phyloP scores from a whole-genome alignment of 2,113 vertebrate genomes.

The Ammodytes dubius region DNA sequence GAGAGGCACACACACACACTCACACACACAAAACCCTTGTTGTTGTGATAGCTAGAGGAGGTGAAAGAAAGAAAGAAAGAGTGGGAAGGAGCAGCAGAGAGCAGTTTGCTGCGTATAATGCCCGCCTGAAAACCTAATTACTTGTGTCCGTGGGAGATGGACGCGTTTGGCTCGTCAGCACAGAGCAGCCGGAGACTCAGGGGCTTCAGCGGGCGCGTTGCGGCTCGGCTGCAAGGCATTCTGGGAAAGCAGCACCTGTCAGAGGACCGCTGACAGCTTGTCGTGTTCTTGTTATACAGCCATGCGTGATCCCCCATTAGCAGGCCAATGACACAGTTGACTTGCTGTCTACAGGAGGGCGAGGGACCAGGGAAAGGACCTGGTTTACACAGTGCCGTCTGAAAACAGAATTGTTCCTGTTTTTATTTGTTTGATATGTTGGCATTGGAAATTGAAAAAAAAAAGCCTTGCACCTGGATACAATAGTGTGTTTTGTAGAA shows the following conservation, averaged over 20 bases:
- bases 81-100: slow-evolving; percentile 19
- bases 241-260: slow-evolving; percentile 75
- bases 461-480: too few species aligned
- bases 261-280: slow-evolving; percentile 70
- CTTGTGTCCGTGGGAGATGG: slow-evolving; percentile 62
- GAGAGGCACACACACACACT: neutral
- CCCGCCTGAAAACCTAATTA: slow-evolving; percentile 67
- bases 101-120: slow-evolving; percentile 46
- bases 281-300: slow-evolving; percentile 72
- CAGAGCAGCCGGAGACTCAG: slow-evolving; percentile 63
- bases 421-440: neutral
- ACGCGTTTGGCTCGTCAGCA: slow-evolving; percentile 69
- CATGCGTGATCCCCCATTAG: slow-evolving; percentile 72
- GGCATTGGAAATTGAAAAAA: too few species aligned
- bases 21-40: neutral
- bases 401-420: neutral
- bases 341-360: slow-evolving; percentile 56
- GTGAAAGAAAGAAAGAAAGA: slow-evolving; percentile 25
- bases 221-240: slow-evolving; percentile 63
- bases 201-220: slow-evolving; percentile 36
- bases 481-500: too few species aligned
- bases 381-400: neutral
- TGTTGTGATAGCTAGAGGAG: slow-evolving; percentile 18
- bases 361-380: slow-evolving; percentile 18
- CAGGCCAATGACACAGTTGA: slow-evolving; percentile 73